Conservation (phyloP, 2,888 invertebrate species). For the Corbicula japonica region DNA sequence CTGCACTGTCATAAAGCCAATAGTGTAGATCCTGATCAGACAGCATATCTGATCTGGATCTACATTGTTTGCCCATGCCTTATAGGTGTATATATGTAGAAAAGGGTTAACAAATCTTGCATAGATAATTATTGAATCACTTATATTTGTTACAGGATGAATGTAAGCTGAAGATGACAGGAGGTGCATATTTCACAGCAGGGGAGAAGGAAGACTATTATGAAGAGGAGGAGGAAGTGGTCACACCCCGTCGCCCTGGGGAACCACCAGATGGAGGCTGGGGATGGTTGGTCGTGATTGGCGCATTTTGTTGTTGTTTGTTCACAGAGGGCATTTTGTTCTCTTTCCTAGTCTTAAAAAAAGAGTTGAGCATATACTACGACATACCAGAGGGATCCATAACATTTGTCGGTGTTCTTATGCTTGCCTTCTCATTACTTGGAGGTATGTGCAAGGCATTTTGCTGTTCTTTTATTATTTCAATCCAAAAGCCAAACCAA, state of each 20-base stretch:
- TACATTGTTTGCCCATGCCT: no score
- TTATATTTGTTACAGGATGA: constrained; percentile 5
- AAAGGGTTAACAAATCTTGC: no score
- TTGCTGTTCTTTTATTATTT: no score
- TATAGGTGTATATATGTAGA: no score
- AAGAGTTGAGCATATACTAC: constrained; percentile 38
- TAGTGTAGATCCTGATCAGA: no score
- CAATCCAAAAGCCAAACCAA: no score
- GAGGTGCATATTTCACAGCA: constrained; percentile 57
- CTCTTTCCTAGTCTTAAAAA: constrained; percentile 22
- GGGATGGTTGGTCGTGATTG: constrained; percentile 84
- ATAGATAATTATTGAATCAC: no score
- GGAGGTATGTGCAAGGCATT: no score
- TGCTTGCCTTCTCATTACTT: constrained; percentile 87
- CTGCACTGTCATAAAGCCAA: no score
- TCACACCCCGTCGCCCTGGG: constrained; percentile 64
- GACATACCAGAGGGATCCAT: constrained; percentile 33
- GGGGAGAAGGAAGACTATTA: constrained; percentile 66
- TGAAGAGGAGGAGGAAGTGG: constrained; percentile 63
- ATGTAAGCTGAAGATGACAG: constrained; percentile 44
- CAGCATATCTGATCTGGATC: no score
- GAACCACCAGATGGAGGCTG: constrained; percentile 84
- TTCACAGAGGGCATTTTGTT: constrained; percentile 51
- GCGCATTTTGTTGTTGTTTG: constrained; percentile 78
- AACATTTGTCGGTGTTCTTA: constrained; percentile 87